Percentiles rank a stretch among this genome's conserved stretches.
Evolutionary conservation across 2,888 invertebrate genomes (phyloP).

Genomic region (Aporophyla nigra): DNA sequence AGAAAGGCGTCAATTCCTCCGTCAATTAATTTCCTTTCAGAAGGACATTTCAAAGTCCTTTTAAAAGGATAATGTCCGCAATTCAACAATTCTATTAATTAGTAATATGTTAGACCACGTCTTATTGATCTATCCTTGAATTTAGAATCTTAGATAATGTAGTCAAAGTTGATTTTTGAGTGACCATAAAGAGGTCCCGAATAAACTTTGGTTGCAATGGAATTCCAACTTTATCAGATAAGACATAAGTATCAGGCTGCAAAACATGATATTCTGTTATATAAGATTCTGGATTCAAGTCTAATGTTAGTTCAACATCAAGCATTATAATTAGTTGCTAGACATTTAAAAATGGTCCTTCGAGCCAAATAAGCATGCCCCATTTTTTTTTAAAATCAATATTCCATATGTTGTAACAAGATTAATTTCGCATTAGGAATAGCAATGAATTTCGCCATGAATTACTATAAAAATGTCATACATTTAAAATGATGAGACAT

Average conservation of each 20-base stretch:
- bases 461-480: constrained; percentile 55
- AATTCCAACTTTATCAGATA: neutral
- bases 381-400: constrained; percentile 14
- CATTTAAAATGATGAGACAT: constrained; percentile 61
- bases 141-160: constrained; percentile 2
- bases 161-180: neutral
- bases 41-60: constrained; percentile 6
- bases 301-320: constrained; percentile 55
- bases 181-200: neutral
- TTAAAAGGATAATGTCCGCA: constrained; percentile 13
- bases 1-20: constrained; percentile 42
- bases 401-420: constrained; percentile 13
- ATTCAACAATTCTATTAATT: constrained; percentile 36
- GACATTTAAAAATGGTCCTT: constrained; percentile 60
- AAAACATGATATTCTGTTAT: neutral
- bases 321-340: constrained; percentile 53
- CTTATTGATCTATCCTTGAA: constrained; percentile 25
- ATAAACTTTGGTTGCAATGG: neutral
- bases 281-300: constrained; percentile 7
- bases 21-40: constrained; percentile 17
- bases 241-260: neutral
- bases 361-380: constrained; percentile 37
- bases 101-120: constrained; percentile 49
- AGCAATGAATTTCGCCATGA: constrained; percentile 27
- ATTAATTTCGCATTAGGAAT: constrained; percentile 22